Conservation (phyloP, 2,113 vertebrate species). For the Odocoileus virginianus region DNA sequence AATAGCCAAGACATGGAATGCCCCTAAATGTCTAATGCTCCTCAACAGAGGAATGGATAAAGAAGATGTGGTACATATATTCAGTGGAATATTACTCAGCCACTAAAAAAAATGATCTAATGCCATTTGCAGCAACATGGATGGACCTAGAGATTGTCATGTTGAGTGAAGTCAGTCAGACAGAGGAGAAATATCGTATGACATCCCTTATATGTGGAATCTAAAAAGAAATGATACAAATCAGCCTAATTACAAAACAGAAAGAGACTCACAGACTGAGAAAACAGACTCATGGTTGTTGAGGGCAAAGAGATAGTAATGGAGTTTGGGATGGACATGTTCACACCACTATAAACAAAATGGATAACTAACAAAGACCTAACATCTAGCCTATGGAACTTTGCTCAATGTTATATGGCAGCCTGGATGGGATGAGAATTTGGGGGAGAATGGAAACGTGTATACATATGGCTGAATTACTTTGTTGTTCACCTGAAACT, state of each 20-base stretch:
- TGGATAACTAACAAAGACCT: not conserved
- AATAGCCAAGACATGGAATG: not conserved
- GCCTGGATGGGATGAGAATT: not conserved
- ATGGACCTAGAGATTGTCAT: not conserved
- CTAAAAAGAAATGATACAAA: not conserved
- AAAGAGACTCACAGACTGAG: not conserved
- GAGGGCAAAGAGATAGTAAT: rapidly evolving
- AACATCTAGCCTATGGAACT: not conserved
- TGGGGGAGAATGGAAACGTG: not conserved
- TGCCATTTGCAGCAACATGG: not conserved
- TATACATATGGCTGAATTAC: not conserved
- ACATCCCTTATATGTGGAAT: not conserved
- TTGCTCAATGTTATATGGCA: not conserved
- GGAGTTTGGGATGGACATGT: not conserved
- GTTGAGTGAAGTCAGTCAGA: not conserved
- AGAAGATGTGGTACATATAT: not conserved
- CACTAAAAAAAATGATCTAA: not conserved
- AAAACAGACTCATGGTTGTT: not conserved
- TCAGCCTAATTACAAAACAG: not conserved
- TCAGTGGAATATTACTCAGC: not conserved
- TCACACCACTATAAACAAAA: not conserved
- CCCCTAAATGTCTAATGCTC: too few species aligned
- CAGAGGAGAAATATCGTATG: not conserved
- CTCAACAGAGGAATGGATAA: not conserved
- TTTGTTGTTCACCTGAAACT: not conserved